Percentiles rank a stretch among this genome's conserved stretches.
phyloP scores from a whole-genome alignment of 2,797 vertebrate genomes.

The Tamandua tetradactyla region DNA sequence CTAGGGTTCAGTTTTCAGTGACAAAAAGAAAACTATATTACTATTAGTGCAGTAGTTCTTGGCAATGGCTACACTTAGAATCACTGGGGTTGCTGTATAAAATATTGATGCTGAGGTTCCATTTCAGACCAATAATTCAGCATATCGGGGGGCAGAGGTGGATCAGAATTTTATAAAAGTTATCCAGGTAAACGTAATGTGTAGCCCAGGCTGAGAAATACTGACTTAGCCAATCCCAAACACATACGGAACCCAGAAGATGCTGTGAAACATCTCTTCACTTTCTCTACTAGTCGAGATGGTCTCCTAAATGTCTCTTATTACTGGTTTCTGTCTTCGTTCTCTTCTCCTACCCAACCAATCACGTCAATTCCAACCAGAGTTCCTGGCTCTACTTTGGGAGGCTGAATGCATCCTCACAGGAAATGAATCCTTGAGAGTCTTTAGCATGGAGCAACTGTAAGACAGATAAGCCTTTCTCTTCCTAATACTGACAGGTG shows the following conservation, averaged over 20 bases:
- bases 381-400: neutral
- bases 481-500: neutral
- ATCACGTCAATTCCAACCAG: neutral
- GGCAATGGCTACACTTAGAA: neutral
- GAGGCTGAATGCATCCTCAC: neutral
- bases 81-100: neutral
- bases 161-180: neutral
- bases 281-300: neutral
- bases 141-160: neutral
- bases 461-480: neutral
- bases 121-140: neutral
- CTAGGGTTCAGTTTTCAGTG: neutral
- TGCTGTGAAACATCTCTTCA: neutral
- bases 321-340: neutral
- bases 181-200: neutral
- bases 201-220: neutral
- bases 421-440: neutral
- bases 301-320: neutral
- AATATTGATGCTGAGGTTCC: neutral
- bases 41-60: neutral
- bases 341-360: neutral
- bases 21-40: neutral
- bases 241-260: neutral
- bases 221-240: neutral
- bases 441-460: neutral